Evolutionary conservation across 2,113 vertebrate species (phyloP), one percentile per base, ranked within the genome.

Genomic region (Myiozetetes cayanensis): DNA sequence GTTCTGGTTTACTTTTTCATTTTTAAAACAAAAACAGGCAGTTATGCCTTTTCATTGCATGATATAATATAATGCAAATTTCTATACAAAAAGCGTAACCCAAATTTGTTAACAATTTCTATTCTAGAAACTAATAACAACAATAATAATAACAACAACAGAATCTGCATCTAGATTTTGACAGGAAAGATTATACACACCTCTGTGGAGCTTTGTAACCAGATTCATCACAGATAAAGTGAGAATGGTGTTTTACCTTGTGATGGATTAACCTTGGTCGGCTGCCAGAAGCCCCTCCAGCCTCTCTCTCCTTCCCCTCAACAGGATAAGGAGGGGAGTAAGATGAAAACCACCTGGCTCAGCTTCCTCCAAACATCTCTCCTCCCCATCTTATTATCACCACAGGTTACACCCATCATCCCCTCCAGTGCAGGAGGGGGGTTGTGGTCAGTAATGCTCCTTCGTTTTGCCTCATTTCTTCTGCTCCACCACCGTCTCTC

Each of bases 271-370:
- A 37, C 25, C 24, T 28, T 23, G 8, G 5, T 6, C 67, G 13
- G 31, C 19, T 31, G 28, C 17, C 43, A 80, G 24, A 43, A 62
- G 17, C 31, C 4, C n/a, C 33, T 4, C 2, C 49, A 55, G 14
- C 7, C 18, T 1, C 13, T 6, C 6, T 44, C 28, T 75, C 19
- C 13, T 15, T 14, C 4, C 1, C 2, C 20, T 72, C 28, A 58
- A 13, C 3, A 25, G 12, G 14, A 4, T 6, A 31, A 12, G 39
- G 16, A 23, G 12, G 3, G 8, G 35, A 76, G 44, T 8, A 73
- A n/a, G 7, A 50, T 55, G 18, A 35, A 27, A 70, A 70, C 1
- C 12, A 58, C 24, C 22, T 6, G 14, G 3, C 21, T 39, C 30
- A 21, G 7, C 14, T 35, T 79, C 20, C n/a, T 1, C 8, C 18